Evolutionary conservation across 2,888 invertebrate genomes (phyloP), one percentile per base, ranked within the genome.

Genomic region (Atrina japonica): DNA sequence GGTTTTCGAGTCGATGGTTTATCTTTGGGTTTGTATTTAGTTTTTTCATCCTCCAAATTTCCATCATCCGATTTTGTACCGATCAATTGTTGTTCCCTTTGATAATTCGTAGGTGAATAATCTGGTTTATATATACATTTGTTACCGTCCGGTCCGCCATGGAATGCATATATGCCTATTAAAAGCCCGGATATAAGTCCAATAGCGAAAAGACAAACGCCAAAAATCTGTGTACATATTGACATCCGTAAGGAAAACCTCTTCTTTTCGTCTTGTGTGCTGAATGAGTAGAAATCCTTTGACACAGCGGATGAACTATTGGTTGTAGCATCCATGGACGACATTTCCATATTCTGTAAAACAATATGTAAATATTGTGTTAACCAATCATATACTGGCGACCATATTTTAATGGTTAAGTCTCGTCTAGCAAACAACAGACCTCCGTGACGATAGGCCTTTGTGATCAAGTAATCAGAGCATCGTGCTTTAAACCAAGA

Each of bases 91-190:
- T 11, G 5, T 11, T 35, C 35, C 35, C 35, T 35, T 35, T 35
- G 66, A 2, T 27, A n/a, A 40, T 25, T 52, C 7, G n/a, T n/a
- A n/a, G 52, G 45, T 18, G 21, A 21, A 21, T 18, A 16, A 16
- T 21, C 23, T 30, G 30, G 27, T 23, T 21, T 0, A 9, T 41
- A 6, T 9, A 43, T 25, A 53, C 40, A 18, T 14, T 45, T 59
- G 18, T 23, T 27, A 35, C 11, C 58, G 58, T 49, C 35, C 23
- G 29, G 23, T 66, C 66, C 52, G 3, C 76, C 77, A 49, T 77
- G 72, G 27, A 71, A 78, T 0, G 68, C 80, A 47, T 73, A 80
- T 18, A 80, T 80, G n/a, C 80, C 80, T 29, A 80, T 75, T 2
- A 78, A 49, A 25, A 80, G 45, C 21, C 80, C 80, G 1, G 68